Base-by-base conservation (phyloP, 2,888 invertebrate genomes). In the Hanleya hanleyi region DNA sequence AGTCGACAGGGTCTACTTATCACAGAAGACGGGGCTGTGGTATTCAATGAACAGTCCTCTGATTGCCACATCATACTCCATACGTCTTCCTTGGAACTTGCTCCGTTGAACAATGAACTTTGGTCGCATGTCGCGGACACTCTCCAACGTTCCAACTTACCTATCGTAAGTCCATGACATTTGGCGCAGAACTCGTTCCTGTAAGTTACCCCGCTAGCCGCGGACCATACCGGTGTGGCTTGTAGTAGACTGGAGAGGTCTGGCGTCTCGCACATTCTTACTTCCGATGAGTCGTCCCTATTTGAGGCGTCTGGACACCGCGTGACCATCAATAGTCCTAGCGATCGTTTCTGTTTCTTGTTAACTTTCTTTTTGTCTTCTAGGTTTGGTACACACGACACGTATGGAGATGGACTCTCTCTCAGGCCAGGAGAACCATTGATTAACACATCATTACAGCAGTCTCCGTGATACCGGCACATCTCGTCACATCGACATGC, bases 401-500 rank as follows among this genome's bases (percentile, higher is more conserved):
- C 47, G 7, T 47, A 47, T n/a, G n/a, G n/a, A n/a, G n/a, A n/a
- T n/a, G n/a, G n/a, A n/a, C n/a, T n/a, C n/a, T n/a, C n/a, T n/a
- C n/a, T n/a, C n/a, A n/a, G n/a, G n/a, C n/a, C n/a, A n/a, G n/a
- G n/a, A n/a, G n/a, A n/a, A n/a, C n/a, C n/a, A n/a, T n/a, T n/a
- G n/a, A n/a, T n/a, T n/a, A n/a, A n/a, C n/a, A n/a, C n/a, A 32
- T 57, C 57, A 32, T 57, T 57, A 57, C 57, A 57, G 26, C 57
- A 57, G 29, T 57, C 57, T 29, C 57, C 57, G 32, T 29, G 29
- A 2, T 29, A 2, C 2, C 12, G 32, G 29, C 57, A 57, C 29
- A 4, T 26, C 12, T 57, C 32, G 57, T 57, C 57, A 57, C 57
- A 57, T 2, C 26, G 26, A 29, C 57, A 57, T 1, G 15, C 29